Evolutionary conservation across 2,888 invertebrate species (phyloP), one percentile per base, ranked within the genome.

Genomic region (Acanthacorydalis orientalis): DNA sequence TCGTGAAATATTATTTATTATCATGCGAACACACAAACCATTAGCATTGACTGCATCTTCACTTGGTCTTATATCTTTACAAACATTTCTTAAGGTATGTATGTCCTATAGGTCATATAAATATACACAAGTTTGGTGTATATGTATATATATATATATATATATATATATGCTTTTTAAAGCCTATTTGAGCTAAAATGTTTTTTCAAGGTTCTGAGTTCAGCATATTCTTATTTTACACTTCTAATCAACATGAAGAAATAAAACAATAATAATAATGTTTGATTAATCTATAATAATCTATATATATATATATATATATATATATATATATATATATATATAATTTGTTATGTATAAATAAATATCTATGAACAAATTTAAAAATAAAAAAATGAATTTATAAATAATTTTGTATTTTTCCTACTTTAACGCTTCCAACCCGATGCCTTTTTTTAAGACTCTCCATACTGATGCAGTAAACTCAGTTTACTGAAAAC

Each of bases 151-250:
- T 23, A 23, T 23, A 23, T 23, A 23, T 23, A 23, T 23, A 23
- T 23, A 23, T 23, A 23, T 23, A 23, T 23, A 23, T 23, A 23
- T 23, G n/a, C n/a, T n/a, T n/a, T n/a, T n/a, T n/a, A n/a, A n/a
- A n/a, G n/a, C n/a, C n/a, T n/a, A n/a, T n/a, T n/a, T n/a, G n/a
- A n/a, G n/a, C 12, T 35, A n/a, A n/a, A 4, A 12, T 35, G 3
- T 35, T 12, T 35, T 35, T 54, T 49, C 38, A 37, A 54, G 53
- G 48, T 54, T 10, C 34, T 54, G 15, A 53, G 53, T 32, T 49
- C 52, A 4, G 51, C 54, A 6, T 54, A 54, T 45, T 53, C 54
- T n/a, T 54, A 54, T 42, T 52, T 54, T 23, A 52, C 53, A 4
- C 44, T 54, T 23, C 40, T 54, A 16, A 32, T 54, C 11, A 54